Percentiles rank a stretch among this genome's conserved stretches.
Conservation (phyloP, 2,113 vertebrate genomes). For the Casuarius casuarius region DNA sequence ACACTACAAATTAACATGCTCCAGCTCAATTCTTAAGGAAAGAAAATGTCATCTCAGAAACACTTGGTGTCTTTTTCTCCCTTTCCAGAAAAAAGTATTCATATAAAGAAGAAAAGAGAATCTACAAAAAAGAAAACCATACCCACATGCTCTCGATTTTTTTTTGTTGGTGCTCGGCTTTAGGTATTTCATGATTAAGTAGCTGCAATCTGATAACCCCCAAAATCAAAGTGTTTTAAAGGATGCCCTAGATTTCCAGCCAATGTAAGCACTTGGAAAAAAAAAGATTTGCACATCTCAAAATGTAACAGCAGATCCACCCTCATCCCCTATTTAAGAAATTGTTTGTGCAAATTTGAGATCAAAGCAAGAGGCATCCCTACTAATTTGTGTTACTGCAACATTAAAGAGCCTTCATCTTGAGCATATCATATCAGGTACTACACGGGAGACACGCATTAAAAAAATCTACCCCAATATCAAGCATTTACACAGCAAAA, state of each 20-base stretch:
- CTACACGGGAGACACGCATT: background rate
- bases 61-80: too few species aligned
- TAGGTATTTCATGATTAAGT: background rate
- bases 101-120: background rate
- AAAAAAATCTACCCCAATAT: background rate
- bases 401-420: background rate
- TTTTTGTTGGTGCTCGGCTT: background rate
- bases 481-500: background rate
- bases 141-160: background rate
- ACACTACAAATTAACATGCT: background rate
- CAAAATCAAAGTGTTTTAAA: background rate
- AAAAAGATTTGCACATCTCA: background rate
- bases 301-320: background rate
- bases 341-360: background rate
- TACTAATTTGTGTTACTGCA: background rate
- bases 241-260: background rate
- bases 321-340: background rate
- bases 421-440: accelerated
- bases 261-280: background rate
- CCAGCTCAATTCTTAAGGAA: too few species aligned
- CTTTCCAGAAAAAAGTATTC: background rate
- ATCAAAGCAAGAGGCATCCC: background rate
- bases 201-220: background rate
- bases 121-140: background rate
- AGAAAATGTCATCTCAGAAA: too few species aligned